phyloP scores from a whole-genome alignment of 2,888 invertebrate species.

The Pristionchus japonicus region DNA sequence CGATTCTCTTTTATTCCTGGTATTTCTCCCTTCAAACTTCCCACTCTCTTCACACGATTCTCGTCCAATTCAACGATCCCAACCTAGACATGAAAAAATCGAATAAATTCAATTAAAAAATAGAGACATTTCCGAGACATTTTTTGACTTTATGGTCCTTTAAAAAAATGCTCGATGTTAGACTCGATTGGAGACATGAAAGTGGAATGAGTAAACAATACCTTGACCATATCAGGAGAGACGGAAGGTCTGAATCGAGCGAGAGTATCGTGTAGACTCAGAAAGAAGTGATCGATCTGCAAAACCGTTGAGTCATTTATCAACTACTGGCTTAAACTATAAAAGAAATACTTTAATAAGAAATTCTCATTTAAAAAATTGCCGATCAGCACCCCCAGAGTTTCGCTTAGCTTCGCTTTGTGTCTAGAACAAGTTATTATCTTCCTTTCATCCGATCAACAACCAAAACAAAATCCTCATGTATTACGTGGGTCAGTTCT shows the following conservation, averaged over 20 bases:
- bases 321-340: not conserved
- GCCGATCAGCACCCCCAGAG: too few relatives aligned
- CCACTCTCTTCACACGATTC: not conserved
- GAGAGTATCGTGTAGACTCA: slow-evolving; percentile 41
- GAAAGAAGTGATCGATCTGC: slow-evolving; percentile 34
- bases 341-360: too few relatives aligned
- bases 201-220: not conserved
- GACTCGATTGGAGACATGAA: not conserved
- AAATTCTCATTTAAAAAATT: not conserved
- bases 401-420: too few relatives aligned
- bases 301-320: not conserved
- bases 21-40: not conserved
- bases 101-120: too few relatives aligned
- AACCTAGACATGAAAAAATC: too few relatives aligned
- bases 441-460: too few relatives aligned
- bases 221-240: slow-evolving; percentile 34
- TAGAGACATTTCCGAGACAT: too few relatives aligned
- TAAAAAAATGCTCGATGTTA: too few relatives aligned
- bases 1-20: not conserved
- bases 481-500: not conserved
- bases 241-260: slow-evolving; percentile 34
- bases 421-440: too few relatives aligned
- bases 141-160: not conserved
- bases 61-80: slow-evolving; percentile 4
- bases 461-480: too few relatives aligned